Evolutionary conservation across 2,113 vertebrate species (phyloP), one percentile per base, ranked within the genome.

Genomic region (Sinocyclocheilus grahami): DNA sequence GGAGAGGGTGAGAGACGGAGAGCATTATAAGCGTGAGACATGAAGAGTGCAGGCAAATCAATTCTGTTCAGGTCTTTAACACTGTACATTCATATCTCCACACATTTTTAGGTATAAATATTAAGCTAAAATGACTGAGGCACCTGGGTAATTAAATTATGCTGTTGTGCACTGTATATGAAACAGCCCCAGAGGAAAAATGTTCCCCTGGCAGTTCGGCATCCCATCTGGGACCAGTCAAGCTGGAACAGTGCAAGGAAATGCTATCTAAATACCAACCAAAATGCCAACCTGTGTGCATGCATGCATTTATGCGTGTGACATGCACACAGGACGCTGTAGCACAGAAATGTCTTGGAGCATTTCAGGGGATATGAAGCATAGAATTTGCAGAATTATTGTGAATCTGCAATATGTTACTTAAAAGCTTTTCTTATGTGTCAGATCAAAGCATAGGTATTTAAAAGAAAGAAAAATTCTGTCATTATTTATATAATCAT

Each of bases 211-310:
- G 88, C 82, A 91, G 78, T 86, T 39, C 79, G 69, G 33, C 65
- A 77, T 87, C 91, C 90, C 92, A 92, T 93, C 89, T 90, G 92
- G 91, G 89, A 94, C 90, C 46, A 46, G 79, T 20, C 62, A 83
- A 79, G 92, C 88, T 92, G 90, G 92, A 91, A 92, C 93, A 93
- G 87, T 14, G 85, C 89, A 92, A 86, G 92, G 89, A 89, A 95
- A 95, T 93, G 93, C 92, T 93, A 94, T 86, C 89, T 91, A 95
- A 94, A 95, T 95, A 93, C 91, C 94, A 95, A 87, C 90, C 91
- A 94, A 83, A 93, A 93, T 92, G 93, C 91, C 93, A 83, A 55
- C 37, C 53, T 79, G 58, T 51, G 53, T 65, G 76, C 71, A 53
- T 75, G 63, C 20, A 33, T n/a, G 37, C 27, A 11, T 78, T 77